These are phyloP conservation scores for Phasianus colchicus DNA, from an alignment of 2,113 vertebrate species.

Conservation along the genomic window DNA sequence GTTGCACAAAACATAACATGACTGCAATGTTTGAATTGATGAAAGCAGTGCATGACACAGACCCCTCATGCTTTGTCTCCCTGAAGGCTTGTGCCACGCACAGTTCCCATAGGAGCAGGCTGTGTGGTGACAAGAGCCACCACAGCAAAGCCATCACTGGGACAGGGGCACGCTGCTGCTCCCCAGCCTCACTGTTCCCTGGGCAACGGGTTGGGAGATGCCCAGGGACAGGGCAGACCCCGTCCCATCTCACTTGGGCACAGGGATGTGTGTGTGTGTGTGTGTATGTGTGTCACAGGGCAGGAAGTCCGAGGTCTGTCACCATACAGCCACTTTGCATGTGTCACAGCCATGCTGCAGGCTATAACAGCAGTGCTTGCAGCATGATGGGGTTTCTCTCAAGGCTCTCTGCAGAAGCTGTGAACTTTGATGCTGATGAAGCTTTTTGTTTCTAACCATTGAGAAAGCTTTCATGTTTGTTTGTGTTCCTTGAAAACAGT, in stretches of 20 bases:
- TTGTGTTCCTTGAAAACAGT: background rate
- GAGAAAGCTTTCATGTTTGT: background rate
- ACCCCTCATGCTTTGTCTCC: background rate
- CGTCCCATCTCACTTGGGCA: background rate
- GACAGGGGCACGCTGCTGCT: fast-evolving
- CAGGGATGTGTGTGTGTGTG: background rate
- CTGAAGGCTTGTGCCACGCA: background rate
- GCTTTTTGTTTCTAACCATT: background rate
- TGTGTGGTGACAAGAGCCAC: fast-evolving
- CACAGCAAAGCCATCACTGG: fast-evolving
- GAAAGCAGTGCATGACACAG: fast-evolving
- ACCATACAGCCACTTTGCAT: background rate
- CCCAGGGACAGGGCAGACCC: fast-evolving
- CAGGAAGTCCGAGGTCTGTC: background rate
- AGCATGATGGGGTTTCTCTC: background rate
- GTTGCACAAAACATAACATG: background rate
- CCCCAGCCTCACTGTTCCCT: background rate
- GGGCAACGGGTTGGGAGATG: background rate
- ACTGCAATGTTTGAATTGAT: background rate
- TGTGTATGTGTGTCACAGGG: background rate
- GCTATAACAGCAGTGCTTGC: background rate
- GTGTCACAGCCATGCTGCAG: background rate
- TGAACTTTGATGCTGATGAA: background rate
- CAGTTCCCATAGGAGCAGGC: fast-evolving
- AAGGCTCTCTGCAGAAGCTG: background rate